Conservation (phyloP, 2,888 invertebrate genomes). For the Agonopterix alstromeriana region DNA sequence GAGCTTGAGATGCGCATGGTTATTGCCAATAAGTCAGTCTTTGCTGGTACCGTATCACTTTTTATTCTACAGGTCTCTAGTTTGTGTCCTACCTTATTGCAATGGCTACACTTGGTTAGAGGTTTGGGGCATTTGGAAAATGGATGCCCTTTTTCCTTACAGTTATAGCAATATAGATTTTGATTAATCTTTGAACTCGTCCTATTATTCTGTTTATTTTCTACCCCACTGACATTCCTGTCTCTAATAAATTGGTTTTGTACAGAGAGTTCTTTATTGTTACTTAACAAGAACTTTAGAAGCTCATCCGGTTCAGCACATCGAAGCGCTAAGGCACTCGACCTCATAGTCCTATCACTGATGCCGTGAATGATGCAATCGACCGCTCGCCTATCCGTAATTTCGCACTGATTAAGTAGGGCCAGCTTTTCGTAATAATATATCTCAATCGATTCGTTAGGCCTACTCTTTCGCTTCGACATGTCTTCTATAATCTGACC, state of each 20-base stretch:
- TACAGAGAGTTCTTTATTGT: neutral
- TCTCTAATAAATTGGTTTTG: neutral
- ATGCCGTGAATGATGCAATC: slow-evolving; percentile 20
- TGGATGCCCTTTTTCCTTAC: slow-evolving; percentile 15
- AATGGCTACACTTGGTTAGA: slow-evolving; percentile 9
- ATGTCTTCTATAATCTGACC: slow-evolving; percentile 7
- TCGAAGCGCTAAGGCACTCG: slow-evolving; percentile 14
- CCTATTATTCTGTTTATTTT: neutral
- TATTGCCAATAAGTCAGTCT: slow-evolving; percentile 2
- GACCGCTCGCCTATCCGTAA: slow-evolving; percentile 14
- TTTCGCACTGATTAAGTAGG: slow-evolving; percentile 11
- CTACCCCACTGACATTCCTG: neutral
- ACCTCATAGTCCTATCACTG: slow-evolving; percentile 13
- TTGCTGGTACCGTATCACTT: too few relatives aligned
- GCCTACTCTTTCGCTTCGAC: slow-evolving; percentile 8
- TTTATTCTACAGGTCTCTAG: too few relatives aligned
- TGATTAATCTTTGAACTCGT: neutral
- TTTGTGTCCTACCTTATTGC: slow-evolving; percentile 11
- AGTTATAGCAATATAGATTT: slow-evolving; percentile 12
- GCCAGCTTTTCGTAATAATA: slow-evolving; percentile 15
- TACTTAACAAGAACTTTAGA: slow-evolving; percentile 13
- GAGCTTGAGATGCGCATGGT: slow-evolving; percentile 6
- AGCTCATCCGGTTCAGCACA: slow-evolving; percentile 12
- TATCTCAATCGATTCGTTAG: slow-evolving; percentile 12
- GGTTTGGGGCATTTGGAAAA: slow-evolving; percentile 13